phyloP scores from a whole-genome alignment of 2,888 invertebrate species.

The Dendrolimus houi region DNA sequence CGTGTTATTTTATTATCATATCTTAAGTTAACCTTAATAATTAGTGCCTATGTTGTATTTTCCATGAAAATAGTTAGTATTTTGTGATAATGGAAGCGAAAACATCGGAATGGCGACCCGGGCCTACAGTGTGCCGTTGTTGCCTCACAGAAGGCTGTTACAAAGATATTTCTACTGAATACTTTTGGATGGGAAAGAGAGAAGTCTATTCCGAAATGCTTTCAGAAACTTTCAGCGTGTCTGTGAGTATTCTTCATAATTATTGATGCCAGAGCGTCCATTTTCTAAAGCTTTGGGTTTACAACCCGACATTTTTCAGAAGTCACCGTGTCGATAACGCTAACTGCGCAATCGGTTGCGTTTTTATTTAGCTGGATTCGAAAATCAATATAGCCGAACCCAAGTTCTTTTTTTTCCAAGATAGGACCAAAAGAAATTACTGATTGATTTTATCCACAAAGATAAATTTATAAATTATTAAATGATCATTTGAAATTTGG shows the following conservation, averaged over 20 bases:
- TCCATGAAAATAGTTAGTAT: constrained; percentile 30
- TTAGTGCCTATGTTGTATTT: constrained; percentile 30
- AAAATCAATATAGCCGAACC: constrained; percentile 25
- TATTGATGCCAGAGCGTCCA: constrained; percentile 34
- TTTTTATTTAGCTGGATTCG: constrained; percentile 23
- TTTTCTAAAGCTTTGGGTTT: constrained; percentile 30
- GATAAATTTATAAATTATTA: too few relatives aligned
- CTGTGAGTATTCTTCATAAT: constrained; percentile 36
- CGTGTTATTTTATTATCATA: constrained; percentile 10
- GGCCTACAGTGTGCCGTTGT: constrained; percentile 63
- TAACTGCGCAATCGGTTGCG: constrained; percentile 5
- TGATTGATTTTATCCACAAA: too few relatives aligned
- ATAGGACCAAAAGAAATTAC: too few relatives aligned
- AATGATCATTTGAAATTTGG: neutral
- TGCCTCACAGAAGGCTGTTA: constrained; percentile 64
- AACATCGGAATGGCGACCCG: constrained; percentile 59
- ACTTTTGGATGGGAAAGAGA: constrained; percentile 70
- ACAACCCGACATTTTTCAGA: constrained; percentile 26
- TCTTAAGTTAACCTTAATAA: constrained; percentile 18
- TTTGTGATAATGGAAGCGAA: constrained; percentile 51
- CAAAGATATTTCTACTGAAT: constrained; percentile 69
- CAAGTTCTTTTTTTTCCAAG: too few relatives aligned
- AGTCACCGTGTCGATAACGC: constrained; percentile 14
- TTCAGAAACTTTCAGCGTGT: constrained; percentile 46
- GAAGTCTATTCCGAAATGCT: constrained; percentile 69